Evolutionary conservation across 2,888 invertebrate genomes (phyloP).

Genomic region (Agrypnus murinus): DNA sequence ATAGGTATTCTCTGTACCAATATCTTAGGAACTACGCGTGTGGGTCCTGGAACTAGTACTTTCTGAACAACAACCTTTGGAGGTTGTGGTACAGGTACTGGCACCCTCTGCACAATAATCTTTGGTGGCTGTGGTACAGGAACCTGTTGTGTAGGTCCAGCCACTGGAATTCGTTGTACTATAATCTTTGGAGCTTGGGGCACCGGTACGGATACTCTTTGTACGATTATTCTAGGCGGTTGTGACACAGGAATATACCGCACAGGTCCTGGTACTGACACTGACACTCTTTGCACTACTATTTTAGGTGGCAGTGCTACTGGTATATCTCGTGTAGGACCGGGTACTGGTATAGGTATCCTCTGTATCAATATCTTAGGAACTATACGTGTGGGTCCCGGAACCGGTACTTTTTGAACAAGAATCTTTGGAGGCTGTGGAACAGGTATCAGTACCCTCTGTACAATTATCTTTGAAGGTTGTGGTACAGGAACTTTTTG

Average conservation of each 20-base stretch:
- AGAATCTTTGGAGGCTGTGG: constrained; percentile 14
- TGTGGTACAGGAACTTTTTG: neutral
- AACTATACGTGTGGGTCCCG: constrained; percentile 9
- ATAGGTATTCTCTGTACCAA: constrained; percentile 15
- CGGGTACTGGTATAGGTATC: too few species aligned
- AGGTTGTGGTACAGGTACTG: constrained; percentile 26
- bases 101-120: constrained; percentile 28
- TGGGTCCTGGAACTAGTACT: constrained; percentile 2
- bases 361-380: too few species aligned
- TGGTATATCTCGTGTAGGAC: too few species aligned
- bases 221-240: neutral
- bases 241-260: too few species aligned
- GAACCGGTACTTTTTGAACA: neutral
- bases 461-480: neutral
- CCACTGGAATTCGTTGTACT: neutral
- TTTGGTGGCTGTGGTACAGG: constrained; percentile 32
- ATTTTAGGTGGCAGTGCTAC: too few species aligned
- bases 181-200: neutral
- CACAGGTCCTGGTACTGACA: too few species aligned
- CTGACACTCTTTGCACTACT: too few species aligned
- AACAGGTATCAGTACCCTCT: constrained; percentile 14
- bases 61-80: neutral
- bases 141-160: constrained; percentile 1
- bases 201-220: constrained; percentile 1
- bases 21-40: neutral